A percentile compares a stretch with the other conserved stretches of the same genome.
These are phyloP conservation scores for Dyspetes luteomarginatus DNA, from an alignment of 2,888 invertebrate genomes.

Conservation along the genomic window DNA sequence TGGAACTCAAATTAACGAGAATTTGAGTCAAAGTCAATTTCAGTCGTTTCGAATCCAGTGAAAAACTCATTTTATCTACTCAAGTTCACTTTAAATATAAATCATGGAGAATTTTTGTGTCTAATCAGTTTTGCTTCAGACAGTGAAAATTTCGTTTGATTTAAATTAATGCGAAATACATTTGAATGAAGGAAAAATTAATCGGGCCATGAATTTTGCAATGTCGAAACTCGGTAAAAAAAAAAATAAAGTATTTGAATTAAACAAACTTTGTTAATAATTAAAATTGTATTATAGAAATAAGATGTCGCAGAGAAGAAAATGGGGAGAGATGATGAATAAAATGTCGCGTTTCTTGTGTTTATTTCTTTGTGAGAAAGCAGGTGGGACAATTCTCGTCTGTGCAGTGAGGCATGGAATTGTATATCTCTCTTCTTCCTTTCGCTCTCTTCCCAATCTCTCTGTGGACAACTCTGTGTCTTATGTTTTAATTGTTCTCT, in stretches of 20 bases:
- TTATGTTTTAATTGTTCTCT: conserved; percentile 77
- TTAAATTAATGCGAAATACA: no score
- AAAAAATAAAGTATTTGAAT: background rate
- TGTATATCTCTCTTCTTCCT: conserved; percentile 19
- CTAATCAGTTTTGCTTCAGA: no score
- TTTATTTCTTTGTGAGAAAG: conserved; percentile 32
- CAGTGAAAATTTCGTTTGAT: no score
- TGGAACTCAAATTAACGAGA: no score
- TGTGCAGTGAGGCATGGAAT: conserved; percentile 27
- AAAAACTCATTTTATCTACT: no score
- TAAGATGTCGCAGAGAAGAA: background rate
- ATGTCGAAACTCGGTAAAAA: background rate
- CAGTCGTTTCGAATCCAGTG: no score
- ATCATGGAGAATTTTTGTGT: no score
- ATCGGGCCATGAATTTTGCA: background rate
- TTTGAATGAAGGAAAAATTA: no score
- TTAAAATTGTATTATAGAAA: background rate
- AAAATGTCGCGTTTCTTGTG: conserved; percentile 9
- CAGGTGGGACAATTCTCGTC: conserved; percentile 53
- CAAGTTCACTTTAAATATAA: no score
- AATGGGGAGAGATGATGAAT: conserved; percentile 23
- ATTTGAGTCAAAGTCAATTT: no score
- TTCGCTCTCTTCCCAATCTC: background rate
- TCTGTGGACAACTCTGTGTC: conserved; percentile 42
- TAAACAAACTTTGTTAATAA: background rate